Evolutionary conservation across 2,797 vertebrate species (phyloP).

Genomic region (Sphaeramia orbicularis): DNA sequence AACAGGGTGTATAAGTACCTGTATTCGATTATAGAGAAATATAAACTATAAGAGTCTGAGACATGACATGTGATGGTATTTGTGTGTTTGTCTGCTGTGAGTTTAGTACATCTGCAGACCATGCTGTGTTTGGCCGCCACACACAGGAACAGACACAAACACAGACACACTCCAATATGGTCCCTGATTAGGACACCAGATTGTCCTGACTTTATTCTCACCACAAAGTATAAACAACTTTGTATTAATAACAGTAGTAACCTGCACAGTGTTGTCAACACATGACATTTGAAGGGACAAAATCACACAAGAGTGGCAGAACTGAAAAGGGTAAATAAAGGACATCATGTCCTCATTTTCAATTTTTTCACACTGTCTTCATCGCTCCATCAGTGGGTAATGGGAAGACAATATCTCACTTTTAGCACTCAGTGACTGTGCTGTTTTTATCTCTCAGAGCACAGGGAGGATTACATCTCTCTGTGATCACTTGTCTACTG

Average conservation of each 20-base stretch:
- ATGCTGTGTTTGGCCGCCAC: conserved; percentile 68
- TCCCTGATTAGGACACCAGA: conserved; percentile 56
- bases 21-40: conserved; percentile 26
- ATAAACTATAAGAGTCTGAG: conserved; percentile 23
- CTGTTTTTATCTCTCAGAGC: conserved; percentile 29
- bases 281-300: conserved; percentile 4
- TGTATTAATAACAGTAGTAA: conserved; percentile 32
- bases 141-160: conserved; percentile 67
- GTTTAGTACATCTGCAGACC: conserved; percentile 66
- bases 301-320: not conserved
- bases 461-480: conserved; percentile 33
- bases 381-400: conserved; percentile 30
- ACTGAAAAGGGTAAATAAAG: not conserved
- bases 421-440: conserved; percentile 16
- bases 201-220: conserved; percentile 59
- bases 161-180: conserved; percentile 74
- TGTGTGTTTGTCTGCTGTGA: conserved; percentile 41
- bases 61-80: conserved; percentile 42
- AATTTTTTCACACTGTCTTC: conserved; percentile 12
- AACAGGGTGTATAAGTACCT: not conserved
- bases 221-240: conserved; percentile 49
- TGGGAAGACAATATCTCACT: conserved; percentile 36
- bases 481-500: conserved; percentile 37
- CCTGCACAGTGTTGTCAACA: conserved; percentile 15
- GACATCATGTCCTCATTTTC: conserved; percentile 24